Base-by-base conservation (phyloP, 2,113 vertebrate genomes). In the Myiagra hebetior region DNA sequence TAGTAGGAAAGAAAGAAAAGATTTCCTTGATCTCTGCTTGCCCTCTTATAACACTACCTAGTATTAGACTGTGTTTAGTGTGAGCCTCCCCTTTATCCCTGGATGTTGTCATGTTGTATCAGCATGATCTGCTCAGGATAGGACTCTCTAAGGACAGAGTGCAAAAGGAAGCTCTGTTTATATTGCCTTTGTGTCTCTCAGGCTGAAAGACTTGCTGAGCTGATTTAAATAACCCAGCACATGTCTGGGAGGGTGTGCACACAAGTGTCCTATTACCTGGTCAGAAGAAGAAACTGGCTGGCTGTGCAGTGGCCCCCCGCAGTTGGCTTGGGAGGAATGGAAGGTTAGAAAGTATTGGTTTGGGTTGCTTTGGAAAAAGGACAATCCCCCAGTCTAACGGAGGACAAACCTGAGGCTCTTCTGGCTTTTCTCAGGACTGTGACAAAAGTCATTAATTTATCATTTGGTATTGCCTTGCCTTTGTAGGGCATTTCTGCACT, bases 21-120 rank as follows among this genome's bases (percentile, higher is more conserved):
- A 12, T 92, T 94, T 91, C 52, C 37, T 53, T 96, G 95, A 94
- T 97, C 88, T 93, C 93, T 89, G 92, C 82, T 90, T 96, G 85
- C 84, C 88, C 90, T 95, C 89, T 94, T 56, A 50, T 83, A 94
- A 87, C 86, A 67, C 91, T 75, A 14, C 57, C 65, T 68, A 37
- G 86, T 50, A 86, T 96, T 96, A 93, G 76, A 59, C 63, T 84
- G 93, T 3, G 5, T 85, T 95, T 93, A 88, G 76, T 91, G 94
- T 95, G 93, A 97, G 94, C 92, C 87, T 92, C 33, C 60, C 50
- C 79, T 93, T 96, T 97, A 97, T 96, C 96, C 93, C 88, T 91
- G 86, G 84, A 78, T 85, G 64, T 93, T 97, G 97, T 97, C 96
- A 97, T 85, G 91, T 97, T 97, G 79, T 86, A 97, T 97, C 96